Conservation (phyloP, 2,113 vertebrate species). For the Dendropsophus ebraccatus region DNA sequence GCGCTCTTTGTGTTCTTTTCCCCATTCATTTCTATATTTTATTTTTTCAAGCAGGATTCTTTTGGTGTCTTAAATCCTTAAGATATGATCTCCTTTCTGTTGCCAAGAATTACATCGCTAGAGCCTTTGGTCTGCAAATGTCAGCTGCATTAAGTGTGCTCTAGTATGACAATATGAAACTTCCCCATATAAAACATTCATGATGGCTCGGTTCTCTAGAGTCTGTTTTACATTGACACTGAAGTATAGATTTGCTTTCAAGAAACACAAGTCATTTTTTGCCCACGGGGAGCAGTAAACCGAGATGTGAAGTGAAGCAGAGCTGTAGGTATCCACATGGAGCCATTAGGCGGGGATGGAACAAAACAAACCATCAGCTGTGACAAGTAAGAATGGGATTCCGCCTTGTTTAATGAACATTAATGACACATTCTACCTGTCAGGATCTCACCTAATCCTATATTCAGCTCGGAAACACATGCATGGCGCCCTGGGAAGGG, state of each 20-base stretch:
- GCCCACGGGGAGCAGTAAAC: background rate
- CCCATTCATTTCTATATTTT: background rate
- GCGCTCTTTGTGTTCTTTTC: background rate
- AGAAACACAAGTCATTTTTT: slow-evolving; percentile 35
- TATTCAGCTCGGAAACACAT: background rate
- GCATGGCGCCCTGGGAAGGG: background rate
- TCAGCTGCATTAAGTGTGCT: slow-evolving; percentile 30
- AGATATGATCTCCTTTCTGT: slow-evolving; percentile 7
- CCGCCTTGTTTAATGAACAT: slow-evolving; percentile 11
- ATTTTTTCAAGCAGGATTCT: slow-evolving; percentile 13
- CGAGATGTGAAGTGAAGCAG: slow-evolving; percentile 6
- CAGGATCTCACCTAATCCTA: slow-evolving; percentile 1
- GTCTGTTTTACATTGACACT: slow-evolving; percentile 34
- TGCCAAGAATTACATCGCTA: slow-evolving; percentile 43
- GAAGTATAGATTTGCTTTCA: slow-evolving; percentile 28
- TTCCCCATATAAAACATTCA: slow-evolving; percentile 49
- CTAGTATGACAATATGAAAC: slow-evolving; percentile 35
- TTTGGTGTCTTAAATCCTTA: slow-evolving; percentile 36
- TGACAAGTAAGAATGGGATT: slow-evolving; percentile 18
- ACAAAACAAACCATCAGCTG: background rate
- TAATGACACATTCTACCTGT: slow-evolving; percentile 14
- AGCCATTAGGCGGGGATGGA: slow-evolving; percentile 1
- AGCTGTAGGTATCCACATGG: background rate
- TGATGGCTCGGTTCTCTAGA: background rate
- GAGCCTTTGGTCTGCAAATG: slow-evolving; percentile 31